Base-by-base conservation (phyloP, 2,113 vertebrate species). In the Ceyx melanurus region DNA sequence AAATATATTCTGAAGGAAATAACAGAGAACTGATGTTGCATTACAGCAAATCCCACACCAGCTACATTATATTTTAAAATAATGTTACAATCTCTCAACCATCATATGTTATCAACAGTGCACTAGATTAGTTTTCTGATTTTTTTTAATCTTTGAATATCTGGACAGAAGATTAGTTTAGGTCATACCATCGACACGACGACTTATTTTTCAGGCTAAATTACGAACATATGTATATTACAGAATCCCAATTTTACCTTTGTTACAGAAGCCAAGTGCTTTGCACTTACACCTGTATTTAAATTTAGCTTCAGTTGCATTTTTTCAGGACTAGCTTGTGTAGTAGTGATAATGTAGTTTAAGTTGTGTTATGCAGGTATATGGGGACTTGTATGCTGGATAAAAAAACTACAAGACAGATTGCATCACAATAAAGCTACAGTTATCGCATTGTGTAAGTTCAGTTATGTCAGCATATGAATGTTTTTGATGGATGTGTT, bases 91-190 rank as follows among this genome's bases (percentile, higher is more conserved):
- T 68, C 85, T 80, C 85, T 94, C 87, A 92, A 29, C 72, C 72
- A 93, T 94, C 94, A 89, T 14, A 80, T 4, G 9, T 84, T 70
- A 94, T 92, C 91, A 95, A 57, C 40, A 77, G 80, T 57, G 68
- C 82, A 79, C 68, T 93, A 71, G 85, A 96, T 96, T 94, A 93
- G 86, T 91, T 96, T 91, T 83, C 89, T 88, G 68, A 62, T 31
- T n/a, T 71, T 94, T 93, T 87, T 96, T 89, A 78, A 89, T 87
- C 87, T 80, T 74, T 40, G 26, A 87, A 80, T 88, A 66, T 74
- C 87, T 67, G 82, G 85, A 88, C 57, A 67, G 71, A 94, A 96
- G 91, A 96, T 95, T 93, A 94, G 91, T 91, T 94, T 71, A 94
- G 89, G 89, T 56, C 89, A 88, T 91, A 83, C 15, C 75, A 91